Evolutionary conservation across 1,140 invertebrate species (phyloP).

Genomic region (Neuroterus valhalla): DNA sequence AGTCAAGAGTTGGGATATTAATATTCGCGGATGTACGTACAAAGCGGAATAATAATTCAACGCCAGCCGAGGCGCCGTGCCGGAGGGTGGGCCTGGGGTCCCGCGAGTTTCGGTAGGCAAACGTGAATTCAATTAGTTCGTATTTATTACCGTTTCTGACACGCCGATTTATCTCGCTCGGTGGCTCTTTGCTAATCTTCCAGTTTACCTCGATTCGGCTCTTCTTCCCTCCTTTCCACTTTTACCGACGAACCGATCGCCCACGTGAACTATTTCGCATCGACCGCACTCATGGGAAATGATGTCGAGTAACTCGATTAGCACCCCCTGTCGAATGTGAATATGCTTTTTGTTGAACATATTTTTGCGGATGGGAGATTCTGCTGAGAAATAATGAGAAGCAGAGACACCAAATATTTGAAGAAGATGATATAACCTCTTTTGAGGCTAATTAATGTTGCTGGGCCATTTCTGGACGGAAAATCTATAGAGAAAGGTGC

Average conservation of each 20-base stretch:
- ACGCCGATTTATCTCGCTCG: constrained; percentile 58
- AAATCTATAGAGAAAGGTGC: no score
- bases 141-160: constrained; percentile 61
- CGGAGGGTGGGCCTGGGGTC: constrained; percentile 41
- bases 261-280: constrained; percentile 20
- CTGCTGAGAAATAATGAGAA: no score
- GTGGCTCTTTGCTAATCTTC: constrained; percentile 56
- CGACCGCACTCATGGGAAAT: constrained; percentile 20
- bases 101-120: constrained; percentile 57
- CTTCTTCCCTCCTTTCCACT: constrained; percentile 34
- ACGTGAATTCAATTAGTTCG: constrained; percentile 68
- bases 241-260: constrained; percentile 18
- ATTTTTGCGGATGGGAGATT: no score
- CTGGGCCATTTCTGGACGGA: no score
- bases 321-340: not conserved
- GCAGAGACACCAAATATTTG: no score
- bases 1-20: constrained; percentile 70
- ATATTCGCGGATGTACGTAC: constrained; percentile 69
- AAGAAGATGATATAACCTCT: no score
- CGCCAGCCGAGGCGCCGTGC: constrained; percentile 46
- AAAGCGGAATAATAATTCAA: constrained; percentile 71
- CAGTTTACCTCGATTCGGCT: constrained; percentile 51
- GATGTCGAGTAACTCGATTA: constrained; percentile 12
- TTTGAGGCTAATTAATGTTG: no score
- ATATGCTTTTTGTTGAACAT: not conserved